A percentile compares a stretch with the other conserved stretches of the same genome.
Evolutionary conservation across 2,888 invertebrate genomes (phyloP).

Genomic region (Morpho achilles): DNA sequence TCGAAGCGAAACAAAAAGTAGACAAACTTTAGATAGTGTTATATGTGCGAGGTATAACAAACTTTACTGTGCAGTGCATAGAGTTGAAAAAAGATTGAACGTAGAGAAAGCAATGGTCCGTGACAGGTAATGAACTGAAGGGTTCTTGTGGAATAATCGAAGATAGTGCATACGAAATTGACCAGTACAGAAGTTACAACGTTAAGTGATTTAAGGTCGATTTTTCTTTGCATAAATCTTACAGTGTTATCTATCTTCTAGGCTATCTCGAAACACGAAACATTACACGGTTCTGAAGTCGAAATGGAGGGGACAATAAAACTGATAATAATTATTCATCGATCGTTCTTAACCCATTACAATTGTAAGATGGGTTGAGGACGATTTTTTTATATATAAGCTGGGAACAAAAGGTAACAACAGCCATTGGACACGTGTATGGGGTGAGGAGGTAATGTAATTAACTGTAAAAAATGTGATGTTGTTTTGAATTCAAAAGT

Average conservation of each 20-base stretch:
- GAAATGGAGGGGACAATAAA: constrained; percentile 8
- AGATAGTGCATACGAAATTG: constrained; percentile 45
- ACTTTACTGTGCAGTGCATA: constrained; percentile 73
- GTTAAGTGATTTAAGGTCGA: constrained; percentile 26
- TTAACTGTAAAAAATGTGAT: constrained; percentile 65
- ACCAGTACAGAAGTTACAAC: constrained; percentile 34
- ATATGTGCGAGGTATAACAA: constrained; percentile 69
- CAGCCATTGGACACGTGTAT: constrained; percentile 43
- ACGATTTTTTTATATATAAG: constrained; percentile 13
- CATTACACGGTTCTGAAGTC: constrained; percentile 12
- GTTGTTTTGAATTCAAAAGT: constrained; percentile 63
- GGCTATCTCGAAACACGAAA: constrained; percentile 25
- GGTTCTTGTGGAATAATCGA: constrained; percentile 34
- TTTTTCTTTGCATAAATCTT: constrained; percentile 28
- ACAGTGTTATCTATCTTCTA: constrained; percentile 29
- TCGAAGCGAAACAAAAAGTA: constrained; percentile 53
- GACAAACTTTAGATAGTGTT: constrained; percentile 54
- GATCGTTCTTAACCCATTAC: constrained; percentile 23
- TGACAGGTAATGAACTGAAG: constrained; percentile 46
- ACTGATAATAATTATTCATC: constrained; percentile 9
- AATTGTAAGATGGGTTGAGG: constrained; percentile 25
- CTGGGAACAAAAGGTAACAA: constrained; percentile 34
- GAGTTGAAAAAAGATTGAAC: constrained; percentile 59
- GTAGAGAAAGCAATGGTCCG: constrained; percentile 53
- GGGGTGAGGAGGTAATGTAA: constrained; percentile 54